Conservation (phyloP, 2,797 vertebrate genomes). For the Melanotaenia parkinsoni region DNA sequence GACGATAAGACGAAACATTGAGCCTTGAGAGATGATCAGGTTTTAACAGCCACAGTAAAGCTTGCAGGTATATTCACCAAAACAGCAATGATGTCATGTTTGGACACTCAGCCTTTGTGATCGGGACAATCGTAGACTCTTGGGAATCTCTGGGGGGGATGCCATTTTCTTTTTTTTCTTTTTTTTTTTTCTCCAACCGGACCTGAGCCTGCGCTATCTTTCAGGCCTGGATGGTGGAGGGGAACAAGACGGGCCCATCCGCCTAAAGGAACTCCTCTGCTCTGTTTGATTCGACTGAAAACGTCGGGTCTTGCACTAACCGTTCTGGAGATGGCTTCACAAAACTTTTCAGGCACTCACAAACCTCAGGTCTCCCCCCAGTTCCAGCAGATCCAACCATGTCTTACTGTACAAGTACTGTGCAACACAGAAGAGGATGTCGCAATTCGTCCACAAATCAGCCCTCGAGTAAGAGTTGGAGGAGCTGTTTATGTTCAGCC, state of each 20-base stretch:
- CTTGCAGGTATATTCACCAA: constrained; percentile 40
- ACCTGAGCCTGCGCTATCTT: constrained; percentile 53
- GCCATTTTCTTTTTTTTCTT: no score
- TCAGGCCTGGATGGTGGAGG: constrained; percentile 60
- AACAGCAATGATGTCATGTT: constrained; percentile 56
- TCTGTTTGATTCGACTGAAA: constrained; percentile 54
- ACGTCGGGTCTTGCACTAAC: constrained; percentile 72
- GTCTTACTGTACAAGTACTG: constrained; percentile 75
- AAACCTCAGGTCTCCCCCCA: constrained; percentile 78
- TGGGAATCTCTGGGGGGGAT: constrained; percentile 16
- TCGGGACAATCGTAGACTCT: constrained; percentile 74
- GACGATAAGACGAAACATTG: constrained; percentile 55
- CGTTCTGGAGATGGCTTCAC: constrained; percentile 47
- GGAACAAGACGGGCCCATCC: not conserved
- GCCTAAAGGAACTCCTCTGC: constrained; percentile 36
- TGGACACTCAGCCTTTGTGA: constrained; percentile 59
- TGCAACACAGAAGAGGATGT: constrained; percentile 49
- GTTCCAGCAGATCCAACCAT: constrained; percentile 62
- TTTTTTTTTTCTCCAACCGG: not conserved
- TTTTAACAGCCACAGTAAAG: constrained; percentile 35
- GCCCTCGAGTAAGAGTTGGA: constrained; percentile 22
- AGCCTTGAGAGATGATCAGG: constrained; percentile 70
- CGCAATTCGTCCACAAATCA: constrained; percentile 22
- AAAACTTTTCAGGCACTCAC: constrained; percentile 62
- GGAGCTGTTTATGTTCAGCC: constrained; percentile 47